Evolutionary conservation across 2,113 vertebrate species (phyloP).

Genomic region (Dipodomys ordii): DNA sequence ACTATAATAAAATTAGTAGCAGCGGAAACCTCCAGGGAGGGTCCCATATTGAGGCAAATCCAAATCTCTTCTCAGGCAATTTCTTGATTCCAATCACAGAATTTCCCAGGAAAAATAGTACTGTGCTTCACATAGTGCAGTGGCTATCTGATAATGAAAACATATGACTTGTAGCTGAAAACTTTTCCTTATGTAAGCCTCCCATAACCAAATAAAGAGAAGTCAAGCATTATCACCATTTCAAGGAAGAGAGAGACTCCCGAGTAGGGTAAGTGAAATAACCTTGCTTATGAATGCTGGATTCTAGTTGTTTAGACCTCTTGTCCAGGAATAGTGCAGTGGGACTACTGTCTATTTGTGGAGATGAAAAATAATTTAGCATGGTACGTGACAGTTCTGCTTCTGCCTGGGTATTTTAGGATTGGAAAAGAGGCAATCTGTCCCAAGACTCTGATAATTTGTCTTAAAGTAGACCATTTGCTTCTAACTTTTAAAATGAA

Average conservation of each 20-base stretch:
- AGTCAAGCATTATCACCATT: neutral
- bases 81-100: neutral
- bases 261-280: neutral
- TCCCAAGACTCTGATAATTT: constrained; percentile 41
- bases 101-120: neutral
- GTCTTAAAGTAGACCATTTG: constrained; percentile 50
- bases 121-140: neutral
- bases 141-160: neutral
- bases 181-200: neutral
- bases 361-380: neutral
- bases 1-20: neutral
- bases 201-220: neutral
- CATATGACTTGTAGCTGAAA: neutral
- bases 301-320: neutral
- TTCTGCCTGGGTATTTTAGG: constrained; percentile 40
- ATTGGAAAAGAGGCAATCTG: constrained; percentile 49
- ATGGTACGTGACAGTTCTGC: neutral
- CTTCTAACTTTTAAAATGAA: constrained; percentile 72
- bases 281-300: neutral
- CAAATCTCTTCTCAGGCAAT: neutral
- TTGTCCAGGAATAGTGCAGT: neutral
- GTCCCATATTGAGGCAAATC: neutral
- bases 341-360: neutral
- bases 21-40: neutral
- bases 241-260: neutral